Conservation (phyloP, 2,797 vertebrate species). For the Neomorphus geoffroyi region DNA sequence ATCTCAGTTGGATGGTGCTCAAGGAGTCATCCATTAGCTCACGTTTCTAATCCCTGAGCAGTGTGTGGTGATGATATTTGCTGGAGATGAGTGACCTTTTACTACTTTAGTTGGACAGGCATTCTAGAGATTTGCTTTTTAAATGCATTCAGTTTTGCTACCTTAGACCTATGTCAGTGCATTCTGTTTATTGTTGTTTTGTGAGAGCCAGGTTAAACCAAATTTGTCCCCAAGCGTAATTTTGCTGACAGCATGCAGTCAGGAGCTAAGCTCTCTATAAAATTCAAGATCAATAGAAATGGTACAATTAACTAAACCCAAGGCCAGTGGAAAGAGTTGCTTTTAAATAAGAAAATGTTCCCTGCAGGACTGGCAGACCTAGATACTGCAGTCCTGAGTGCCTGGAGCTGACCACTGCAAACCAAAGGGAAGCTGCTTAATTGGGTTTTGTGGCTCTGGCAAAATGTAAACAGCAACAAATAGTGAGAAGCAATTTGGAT, state of each 20-base stretch:
- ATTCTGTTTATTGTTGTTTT: not conserved
- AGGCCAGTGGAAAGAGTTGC: not conserved
- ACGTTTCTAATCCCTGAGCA: not conserved
- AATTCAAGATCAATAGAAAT: not conserved
- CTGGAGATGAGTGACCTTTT: not conserved
- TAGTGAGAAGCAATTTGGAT: not conserved
- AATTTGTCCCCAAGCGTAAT: not conserved
- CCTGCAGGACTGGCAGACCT: not conserved
- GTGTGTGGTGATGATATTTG: not conserved
- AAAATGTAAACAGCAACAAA: not conserved
- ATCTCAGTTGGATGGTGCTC: not conserved
- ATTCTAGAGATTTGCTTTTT: not conserved
- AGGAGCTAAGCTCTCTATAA: not conserved
- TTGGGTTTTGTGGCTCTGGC: not conserved
- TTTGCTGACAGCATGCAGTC: not conserved
- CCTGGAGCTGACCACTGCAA: not conserved
- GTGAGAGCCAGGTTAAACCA: not conserved
- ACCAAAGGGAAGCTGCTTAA: not conserved
- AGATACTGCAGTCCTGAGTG: not conserved
- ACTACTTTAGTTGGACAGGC: not conserved
- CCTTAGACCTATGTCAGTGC: not conserved
- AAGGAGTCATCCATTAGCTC: not conserved
- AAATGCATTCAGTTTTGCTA: not conserved
- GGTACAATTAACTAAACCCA: not conserved
- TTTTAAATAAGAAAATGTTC: not conserved